phyloP scores from a whole-genome alignment of 2,888 invertebrate species.

The Acanthacorydalis orientalis region DNA sequence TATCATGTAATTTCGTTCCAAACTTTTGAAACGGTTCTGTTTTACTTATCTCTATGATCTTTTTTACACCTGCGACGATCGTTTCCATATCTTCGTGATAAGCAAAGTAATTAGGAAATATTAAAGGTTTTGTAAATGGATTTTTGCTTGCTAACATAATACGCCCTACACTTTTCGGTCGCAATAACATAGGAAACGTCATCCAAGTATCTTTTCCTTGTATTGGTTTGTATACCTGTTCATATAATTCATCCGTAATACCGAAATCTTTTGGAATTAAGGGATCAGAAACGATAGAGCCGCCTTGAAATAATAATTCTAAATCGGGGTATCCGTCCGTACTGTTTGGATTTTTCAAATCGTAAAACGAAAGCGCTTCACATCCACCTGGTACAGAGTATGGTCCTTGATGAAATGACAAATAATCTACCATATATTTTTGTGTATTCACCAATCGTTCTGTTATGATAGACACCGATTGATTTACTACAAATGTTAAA shows the following conservation, averaged over 20 bases:
- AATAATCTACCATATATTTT: slow-evolving; percentile 17
- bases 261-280: slow-evolving; percentile 27
- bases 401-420: slow-evolving; percentile 27
- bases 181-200: slow-evolving; percentile 34
- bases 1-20: slow-evolving; percentile 39
- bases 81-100: slow-evolving; percentile 41
- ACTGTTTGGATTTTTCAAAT: slow-evolving; percentile 37
- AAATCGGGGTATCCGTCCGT: slow-evolving; percentile 46
- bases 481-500: slow-evolving; percentile 43
- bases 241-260: slow-evolving; percentile 22
- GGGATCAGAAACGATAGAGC: slow-evolving; percentile 40
- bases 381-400: slow-evolving; percentile 43
- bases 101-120: slow-evolving; percentile 44
- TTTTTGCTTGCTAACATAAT: slow-evolving; percentile 34
- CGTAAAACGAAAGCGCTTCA: slow-evolving; percentile 47
- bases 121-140: slow-evolving; percentile 36
- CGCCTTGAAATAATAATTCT: slow-evolving; percentile 44
- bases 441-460: slow-evolving; percentile 17
- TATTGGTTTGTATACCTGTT: slow-evolving; percentile 21
- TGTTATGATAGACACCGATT: slow-evolving; percentile 25
- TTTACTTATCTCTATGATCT: slow-evolving; percentile 36
- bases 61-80: slow-evolving; percentile 44
- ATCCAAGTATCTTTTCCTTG: slow-evolving; percentile 25
- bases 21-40: slow-evolving; percentile 39
- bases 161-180: slow-evolving; percentile 40